A percentile compares a stretch with the other conserved stretches of the same genome.
phyloP scores from a whole-genome alignment of 2,888 invertebrate species.

The Drosophila buzzatii region DNA sequence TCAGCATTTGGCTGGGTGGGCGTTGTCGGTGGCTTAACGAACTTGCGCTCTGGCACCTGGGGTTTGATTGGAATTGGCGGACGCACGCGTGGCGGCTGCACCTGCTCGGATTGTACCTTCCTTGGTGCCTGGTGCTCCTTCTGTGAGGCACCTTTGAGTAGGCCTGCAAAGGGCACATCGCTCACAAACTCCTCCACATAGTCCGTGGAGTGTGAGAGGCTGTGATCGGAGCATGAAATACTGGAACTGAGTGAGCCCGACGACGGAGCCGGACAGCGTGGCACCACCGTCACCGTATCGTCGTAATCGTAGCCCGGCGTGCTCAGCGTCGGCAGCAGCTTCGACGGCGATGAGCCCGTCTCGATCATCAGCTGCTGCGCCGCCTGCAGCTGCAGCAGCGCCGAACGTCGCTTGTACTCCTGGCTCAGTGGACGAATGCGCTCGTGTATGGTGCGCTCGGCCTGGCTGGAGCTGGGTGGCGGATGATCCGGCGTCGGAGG shows the following conservation, averaged over 20 bases:
- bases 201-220: constrained; percentile 88
- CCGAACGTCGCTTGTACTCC: constrained; percentile 87
- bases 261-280: constrained; percentile 71
- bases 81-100: constrained; percentile 57
- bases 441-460: constrained; percentile 95
- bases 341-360: constrained; percentile 79
- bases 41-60: constrained; percentile 71
- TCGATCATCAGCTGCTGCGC: constrained; percentile 77
- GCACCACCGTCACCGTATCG: constrained; percentile 78
- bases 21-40: constrained; percentile 69
- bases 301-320: constrained; percentile 77
- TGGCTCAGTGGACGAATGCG: constrained; percentile 95
- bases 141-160: constrained; percentile 92
- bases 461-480: constrained; percentile 95
- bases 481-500: constrained; percentile 98
- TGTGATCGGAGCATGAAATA: constrained; percentile 91
- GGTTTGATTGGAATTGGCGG: constrained; percentile 79
- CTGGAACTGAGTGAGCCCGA: constrained; percentile 91
- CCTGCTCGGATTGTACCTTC: constrained; percentile 37
- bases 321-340: constrained; percentile 63
- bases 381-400: constrained; percentile 75
- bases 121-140: constrained; percentile 40
- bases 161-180: constrained; percentile 93
- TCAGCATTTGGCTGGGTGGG: constrained; percentile 51
- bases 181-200: constrained; percentile 93